phyloP scores from a whole-genome alignment of 2,888 invertebrate genomes.

The Cabera pusaria region DNA sequence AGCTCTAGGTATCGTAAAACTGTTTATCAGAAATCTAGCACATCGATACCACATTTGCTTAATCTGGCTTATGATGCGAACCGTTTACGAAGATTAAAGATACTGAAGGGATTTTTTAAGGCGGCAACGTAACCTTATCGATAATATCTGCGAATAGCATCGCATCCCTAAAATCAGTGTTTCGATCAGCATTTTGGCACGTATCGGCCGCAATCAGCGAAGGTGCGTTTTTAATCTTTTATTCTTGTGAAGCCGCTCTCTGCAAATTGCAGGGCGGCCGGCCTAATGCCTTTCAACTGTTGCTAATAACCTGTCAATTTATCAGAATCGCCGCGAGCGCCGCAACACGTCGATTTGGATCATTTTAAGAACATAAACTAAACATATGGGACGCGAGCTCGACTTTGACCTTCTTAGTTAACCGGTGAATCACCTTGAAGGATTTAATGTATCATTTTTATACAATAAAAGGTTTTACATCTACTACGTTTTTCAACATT shows the following conservation, averaged over 20 bases:
- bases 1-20: slow-evolving; percentile 8
- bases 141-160: slow-evolving; percentile 28
- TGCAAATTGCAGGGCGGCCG: slow-evolving; percentile 79
- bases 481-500: too few relatives aligned
- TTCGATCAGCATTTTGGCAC: slow-evolving; percentile 47
- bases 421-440: slow-evolving; percentile 30
- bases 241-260: slow-evolving; percentile 67
- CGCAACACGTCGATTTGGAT: slow-evolving; percentile 48
- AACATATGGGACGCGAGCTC: slow-evolving; percentile 38
- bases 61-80: too few relatives aligned
- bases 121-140: too few relatives aligned
- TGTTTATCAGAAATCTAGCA: slow-evolving; percentile 6
- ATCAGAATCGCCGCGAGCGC: slow-evolving; percentile 71
- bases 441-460: too few relatives aligned
- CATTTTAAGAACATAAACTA: slow-evolving; percentile 51
- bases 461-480: too few relatives aligned
- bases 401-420: too few relatives aligned
- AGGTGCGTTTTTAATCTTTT: slow-evolving; percentile 72
- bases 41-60: too few relatives aligned
- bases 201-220: slow-evolving; percentile 68
- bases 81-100: too few relatives aligned
- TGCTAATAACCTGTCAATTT: slow-evolving; percentile 83
- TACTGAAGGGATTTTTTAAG: too few relatives aligned
- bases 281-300: slow-evolving; percentile 83
- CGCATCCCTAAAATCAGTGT: slow-evolving; percentile 25